Base-by-base conservation (phyloP, 2,888 invertebrate genomes). In the Frankliniella fusca region DNA sequence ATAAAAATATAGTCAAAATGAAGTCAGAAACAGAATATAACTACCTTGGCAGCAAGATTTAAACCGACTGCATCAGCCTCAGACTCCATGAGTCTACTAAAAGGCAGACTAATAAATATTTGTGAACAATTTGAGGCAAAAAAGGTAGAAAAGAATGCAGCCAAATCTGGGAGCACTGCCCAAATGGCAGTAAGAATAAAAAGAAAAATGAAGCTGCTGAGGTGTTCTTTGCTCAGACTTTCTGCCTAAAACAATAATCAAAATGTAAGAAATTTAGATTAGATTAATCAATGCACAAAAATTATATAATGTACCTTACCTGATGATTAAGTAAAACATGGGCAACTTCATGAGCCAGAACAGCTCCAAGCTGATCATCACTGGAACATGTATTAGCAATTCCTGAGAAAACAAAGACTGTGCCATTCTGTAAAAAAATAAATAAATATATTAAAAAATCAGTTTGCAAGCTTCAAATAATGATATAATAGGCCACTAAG, bases 51-150 rank as follows among this genome's bases (percentile, higher is more conserved):
- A 79, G 91, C 89, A 80, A 92, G 86, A 81, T 87, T 85, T 8
- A 92, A 85, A 65, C 92, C 92, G 49, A 92, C 89, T 84, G 88
- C 87, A 86, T 92, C 92, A 70, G 92, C 92, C 87, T 92, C 92
- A 27, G 83, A 87, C 86, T 92, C 92, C 83, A 91, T 84, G 70
- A 87, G 86, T 84, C 92, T 87, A 82, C 88, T 90, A 86, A 91
- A 90, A 0, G 92, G 92, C 82, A 76, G 70, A 12, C 27, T 23
- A 27, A 76, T 10, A 12, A 76, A 27, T 23, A 76, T 10, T 23
- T 23, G 12, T 76, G 23, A 27, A 9, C 23, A 27, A 23, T 76
- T 23, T 11, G 70, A 8, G 8, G 70, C 70, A 23, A 76, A 27
- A 7, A 76, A 10, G 12, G 27, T 27, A 12, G 70, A 76, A 12